A percentile compares a stretch with the other conserved stretches of the same genome.
Conservation (phyloP, 1,140 invertebrate genomes). For the Calephelis nemesis region DNA sequence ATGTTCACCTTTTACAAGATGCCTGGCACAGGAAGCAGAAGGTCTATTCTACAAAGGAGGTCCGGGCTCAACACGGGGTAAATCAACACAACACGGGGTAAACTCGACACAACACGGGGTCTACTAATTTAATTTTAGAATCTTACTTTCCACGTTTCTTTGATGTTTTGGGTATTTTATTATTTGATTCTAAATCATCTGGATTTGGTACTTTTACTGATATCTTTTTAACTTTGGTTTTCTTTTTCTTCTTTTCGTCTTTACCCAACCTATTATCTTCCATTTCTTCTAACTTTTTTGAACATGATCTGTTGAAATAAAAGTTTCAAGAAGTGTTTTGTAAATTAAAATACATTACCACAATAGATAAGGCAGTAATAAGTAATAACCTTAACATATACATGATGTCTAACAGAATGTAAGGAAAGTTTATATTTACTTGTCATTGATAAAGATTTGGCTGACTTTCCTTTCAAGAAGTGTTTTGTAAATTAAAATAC, state of each 20-base stretch:
- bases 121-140: no score
- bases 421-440: no score
- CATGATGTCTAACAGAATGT: no score
- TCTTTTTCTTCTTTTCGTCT: conserved; percentile 75
- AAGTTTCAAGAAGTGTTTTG: conserved; percentile 4
- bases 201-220: conserved; percentile 65
- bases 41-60: no score
- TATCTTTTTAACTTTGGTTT: conserved; percentile 74
- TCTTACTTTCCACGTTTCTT: conserved; percentile 79
- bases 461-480: neutral
- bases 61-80: no score
- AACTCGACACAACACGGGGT: no score
- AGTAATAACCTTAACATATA: conserved; percentile 55
- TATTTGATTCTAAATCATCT: conserved; percentile 62
- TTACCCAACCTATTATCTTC: conserved; percentile 66
- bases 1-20: no score
- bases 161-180: conserved; percentile 61
- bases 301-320: conserved; percentile 69
- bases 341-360: conserved; percentile 8
- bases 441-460: no score
- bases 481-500: conserved; percentile 15
- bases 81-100: no score
- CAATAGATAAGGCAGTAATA: neutral
- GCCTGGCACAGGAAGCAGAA: no score
- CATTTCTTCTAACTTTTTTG: conserved; percentile 79